Conservation (phyloP, 2,888 invertebrate genomes). For the Nowickia ferox region DNA sequence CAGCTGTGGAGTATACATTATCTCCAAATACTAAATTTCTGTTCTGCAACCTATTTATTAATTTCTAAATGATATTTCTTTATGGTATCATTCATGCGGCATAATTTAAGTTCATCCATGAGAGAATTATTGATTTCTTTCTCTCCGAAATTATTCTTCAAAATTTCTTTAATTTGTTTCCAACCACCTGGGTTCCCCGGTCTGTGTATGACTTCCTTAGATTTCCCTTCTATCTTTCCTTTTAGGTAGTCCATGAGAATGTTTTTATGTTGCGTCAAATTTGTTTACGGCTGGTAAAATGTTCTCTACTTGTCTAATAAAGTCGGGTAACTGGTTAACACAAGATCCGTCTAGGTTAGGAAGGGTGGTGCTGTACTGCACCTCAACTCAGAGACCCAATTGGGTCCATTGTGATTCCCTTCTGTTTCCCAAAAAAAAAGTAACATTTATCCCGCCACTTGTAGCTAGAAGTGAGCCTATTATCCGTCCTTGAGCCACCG, state of each 20-base stretch:
- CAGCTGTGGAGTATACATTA: constrained; percentile 1
- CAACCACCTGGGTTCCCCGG: constrained; percentile 1
- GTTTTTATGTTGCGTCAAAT: background rate
- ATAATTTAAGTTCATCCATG: constrained; percentile 5
- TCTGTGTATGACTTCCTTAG: background rate
- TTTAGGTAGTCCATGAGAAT: background rate
- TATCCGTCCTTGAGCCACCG: too few species aligned
- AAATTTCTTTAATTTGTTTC: constrained; percentile 11
- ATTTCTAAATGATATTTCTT: background rate
- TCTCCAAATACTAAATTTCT: constrained; percentile 9
- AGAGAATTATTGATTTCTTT: background rate
- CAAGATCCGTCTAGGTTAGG: too few species aligned
- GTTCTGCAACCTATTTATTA: background rate
- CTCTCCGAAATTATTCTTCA: constrained; percentile 2
- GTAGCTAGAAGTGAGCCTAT: too few species aligned
- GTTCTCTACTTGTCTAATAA: background rate
- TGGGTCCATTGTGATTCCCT: too few species aligned
- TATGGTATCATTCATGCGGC: constrained; percentile 1
- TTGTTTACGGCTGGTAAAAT: too few species aligned
- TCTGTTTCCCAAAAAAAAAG: too few species aligned
- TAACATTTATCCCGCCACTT: too few species aligned
- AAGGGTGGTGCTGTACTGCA: too few species aligned
- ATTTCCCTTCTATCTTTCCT: background rate
- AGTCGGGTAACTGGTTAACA: background rate
- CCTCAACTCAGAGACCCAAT: too few species aligned